Percentiles rank a stretch among this genome's conserved stretches.
Evolutionary conservation across 1,140 invertebrate genomes (phyloP).

Genomic region (Macrotrachela quadricornifera): DNA sequence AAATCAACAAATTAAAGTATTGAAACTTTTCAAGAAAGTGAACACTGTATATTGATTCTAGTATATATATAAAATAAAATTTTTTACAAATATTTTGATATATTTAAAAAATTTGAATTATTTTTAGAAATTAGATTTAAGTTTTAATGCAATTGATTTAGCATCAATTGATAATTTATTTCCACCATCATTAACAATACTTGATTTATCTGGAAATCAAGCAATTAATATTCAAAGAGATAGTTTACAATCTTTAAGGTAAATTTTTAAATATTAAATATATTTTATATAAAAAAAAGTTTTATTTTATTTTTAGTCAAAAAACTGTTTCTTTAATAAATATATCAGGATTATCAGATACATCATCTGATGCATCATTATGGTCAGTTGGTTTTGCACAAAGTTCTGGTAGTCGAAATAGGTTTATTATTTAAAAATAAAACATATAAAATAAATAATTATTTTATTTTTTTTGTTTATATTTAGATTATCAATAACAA

Average conservation of each 20-base stretch:
- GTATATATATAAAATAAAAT: too few relatives aligned
- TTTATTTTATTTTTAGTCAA: too few relatives aligned
- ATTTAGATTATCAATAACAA: conserved; percentile 21
- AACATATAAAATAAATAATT: not conserved
- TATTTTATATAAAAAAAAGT: too few relatives aligned
- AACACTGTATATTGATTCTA: too few relatives aligned
- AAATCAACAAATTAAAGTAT: too few relatives aligned
- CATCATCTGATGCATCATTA: not conserved
- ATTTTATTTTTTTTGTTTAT: not conserved
- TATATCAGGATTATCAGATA: not conserved
- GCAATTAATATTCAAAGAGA: conserved; percentile 19
- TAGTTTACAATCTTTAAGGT: too few relatives aligned
- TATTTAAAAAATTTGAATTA: too few relatives aligned
- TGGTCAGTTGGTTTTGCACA: not conserved
- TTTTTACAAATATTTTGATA: too few relatives aligned
- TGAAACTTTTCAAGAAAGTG: too few relatives aligned
- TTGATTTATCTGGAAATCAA: conserved; percentile 26
- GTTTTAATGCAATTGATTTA: conserved; percentile 23
- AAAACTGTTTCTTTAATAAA: too few relatives aligned
- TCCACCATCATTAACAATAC: conserved; percentile 21
- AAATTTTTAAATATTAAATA: too few relatives aligned
- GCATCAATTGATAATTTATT: conserved; percentile 23
- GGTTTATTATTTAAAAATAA: not conserved
- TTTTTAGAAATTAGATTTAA: conserved; percentile 24
- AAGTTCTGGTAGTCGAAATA: not conserved